Percentiles rank a stretch among this genome's conserved stretches.
These are phyloP conservation scores for Pica pica DNA, from an alignment of 2,113 vertebrate genomes.

Conservation along the genomic window DNA sequence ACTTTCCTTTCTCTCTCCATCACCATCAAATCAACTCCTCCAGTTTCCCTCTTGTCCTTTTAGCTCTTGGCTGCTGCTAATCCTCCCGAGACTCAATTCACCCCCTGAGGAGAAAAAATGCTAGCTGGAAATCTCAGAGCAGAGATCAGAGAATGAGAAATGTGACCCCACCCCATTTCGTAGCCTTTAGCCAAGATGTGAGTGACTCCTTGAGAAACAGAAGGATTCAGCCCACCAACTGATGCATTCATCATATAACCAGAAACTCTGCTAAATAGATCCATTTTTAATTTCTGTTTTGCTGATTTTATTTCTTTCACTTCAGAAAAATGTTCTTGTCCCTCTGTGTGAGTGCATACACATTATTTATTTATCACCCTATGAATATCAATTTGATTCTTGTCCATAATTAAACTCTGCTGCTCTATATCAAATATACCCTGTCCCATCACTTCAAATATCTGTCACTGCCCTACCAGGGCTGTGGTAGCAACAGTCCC, in stretches of 20 bases:
- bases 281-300: slow-evolving; percentile 58
- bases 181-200: background rate
- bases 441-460: background rate
- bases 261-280: slow-evolving; percentile 9
- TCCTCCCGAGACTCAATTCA: background rate
- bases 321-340: slow-evolving; percentile 43
- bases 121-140: background rate
- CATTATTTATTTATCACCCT: slow-evolving; percentile 58
- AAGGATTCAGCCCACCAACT: background rate
- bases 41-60: background rate
- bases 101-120: background rate
- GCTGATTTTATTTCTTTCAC: slow-evolving; percentile 47
- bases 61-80: background rate
- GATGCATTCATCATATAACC: background rate
- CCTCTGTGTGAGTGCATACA: slow-evolving; percentile 17
- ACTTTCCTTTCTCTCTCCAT: background rate
- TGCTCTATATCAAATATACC: background rate
- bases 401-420: slow-evolving; percentile 47
- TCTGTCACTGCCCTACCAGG: background rate
- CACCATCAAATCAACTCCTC: background rate
- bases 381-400: slow-evolving; percentile 53
- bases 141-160: background rate
- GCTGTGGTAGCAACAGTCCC: background rate
- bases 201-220: background rate
- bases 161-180: background rate